Conservation (phyloP, 2,113 vertebrate genomes). For the Geothlypis trichas region DNA sequence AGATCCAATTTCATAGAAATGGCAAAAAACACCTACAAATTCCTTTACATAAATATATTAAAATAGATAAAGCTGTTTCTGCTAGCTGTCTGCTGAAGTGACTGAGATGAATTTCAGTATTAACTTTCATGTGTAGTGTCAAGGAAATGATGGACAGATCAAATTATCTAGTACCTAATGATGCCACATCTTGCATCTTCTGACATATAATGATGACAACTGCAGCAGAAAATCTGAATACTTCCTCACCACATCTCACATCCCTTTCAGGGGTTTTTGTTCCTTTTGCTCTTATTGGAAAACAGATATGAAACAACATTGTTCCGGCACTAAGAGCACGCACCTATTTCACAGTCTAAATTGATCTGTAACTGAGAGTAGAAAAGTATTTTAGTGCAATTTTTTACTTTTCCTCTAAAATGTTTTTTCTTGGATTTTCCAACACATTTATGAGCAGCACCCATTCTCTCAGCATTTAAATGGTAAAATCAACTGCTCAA, state of each 20-base stretch:
- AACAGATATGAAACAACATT: background rate
- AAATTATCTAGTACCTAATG: background rate
- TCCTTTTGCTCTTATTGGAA: background rate
- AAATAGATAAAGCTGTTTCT: background rate
- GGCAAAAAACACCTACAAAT: background rate
- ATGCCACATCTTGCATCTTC: background rate
- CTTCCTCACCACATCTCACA: fast-evolving
- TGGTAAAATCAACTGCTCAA: background rate
- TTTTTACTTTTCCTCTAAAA: background rate
- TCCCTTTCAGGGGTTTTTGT: background rate
- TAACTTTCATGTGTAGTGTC: background rate
- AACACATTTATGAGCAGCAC: background rate
- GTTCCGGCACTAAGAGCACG: background rate
- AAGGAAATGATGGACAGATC: background rate
- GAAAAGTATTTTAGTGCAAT: background rate
- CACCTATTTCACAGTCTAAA: background rate
- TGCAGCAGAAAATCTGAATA: background rate
- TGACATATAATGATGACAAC: background rate
- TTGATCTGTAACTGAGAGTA: background rate
- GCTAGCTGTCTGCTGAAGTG: background rate
- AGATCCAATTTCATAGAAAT: background rate
- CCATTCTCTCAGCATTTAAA: background rate
- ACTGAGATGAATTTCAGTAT: background rate
- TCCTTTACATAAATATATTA: background rate
- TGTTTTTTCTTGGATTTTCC: background rate